Evolutionary conservation across 2,888 invertebrate species (phyloP), one percentile per base, ranked within the genome.

Genomic region (Hofmannophila pseudospretella): DNA sequence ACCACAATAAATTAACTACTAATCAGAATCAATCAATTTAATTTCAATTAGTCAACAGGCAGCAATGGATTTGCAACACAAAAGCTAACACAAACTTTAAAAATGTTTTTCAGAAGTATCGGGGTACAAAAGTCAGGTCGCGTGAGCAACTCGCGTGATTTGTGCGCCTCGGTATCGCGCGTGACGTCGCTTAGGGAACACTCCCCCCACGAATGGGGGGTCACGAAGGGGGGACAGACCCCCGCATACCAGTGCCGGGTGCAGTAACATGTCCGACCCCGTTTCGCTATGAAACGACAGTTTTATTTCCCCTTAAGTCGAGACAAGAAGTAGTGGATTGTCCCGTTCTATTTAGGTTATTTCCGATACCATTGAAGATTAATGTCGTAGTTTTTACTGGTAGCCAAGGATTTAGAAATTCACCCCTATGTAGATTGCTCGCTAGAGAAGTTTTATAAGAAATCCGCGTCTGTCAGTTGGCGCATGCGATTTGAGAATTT

Each of bases 81-180:
- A 13, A n/a, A 25, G 4, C 19, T 34, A 11, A 19, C 38, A 33
- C 40, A 33, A 33, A 20, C 7, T 36, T 51, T 39, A 52, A 59
- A n/a, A 60, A 57, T 55, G 58, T 39, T 55, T 51, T 16, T 56
- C 46, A 49, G 38, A 41, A 43, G 47, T 54, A 23, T 57, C 48
- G 39, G 53, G 44, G 69, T 72, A 62, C 54, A 35, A 49, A 41
- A 41, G 34, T 9, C 35, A 51, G 62, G 56, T 82, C 67, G 81
- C 82, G 81, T 82, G 82, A 55, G 58, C 44, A 53, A 59, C 60
- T 84, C 62, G 82, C 84, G 85, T 85, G 85, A 81, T 85, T 81
- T 79, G 81, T 79, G 68, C 59, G 65, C 64, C 65, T 67, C 62
- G 67, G 67, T 71, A 73, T 74, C 66, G 76, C 76, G 79, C 77